Percentiles rank a stretch among this genome's conserved stretches.
phyloP scores from a whole-genome alignment of 2,888 invertebrate genomes.

The Eumacrocentrus americanus region DNA sequence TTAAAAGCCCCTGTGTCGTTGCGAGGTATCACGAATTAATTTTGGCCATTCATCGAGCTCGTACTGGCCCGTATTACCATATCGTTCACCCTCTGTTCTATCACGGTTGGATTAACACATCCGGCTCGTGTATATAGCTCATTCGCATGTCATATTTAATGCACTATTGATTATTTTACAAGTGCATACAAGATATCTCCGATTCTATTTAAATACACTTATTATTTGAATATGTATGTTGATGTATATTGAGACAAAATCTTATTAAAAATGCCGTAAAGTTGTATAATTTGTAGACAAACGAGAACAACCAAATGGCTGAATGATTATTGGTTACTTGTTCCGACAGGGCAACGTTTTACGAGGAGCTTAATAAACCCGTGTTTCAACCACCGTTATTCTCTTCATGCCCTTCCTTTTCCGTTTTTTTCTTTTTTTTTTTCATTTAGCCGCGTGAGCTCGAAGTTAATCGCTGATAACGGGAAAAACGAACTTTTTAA shows the following conservation, averaged over 20 bases:
- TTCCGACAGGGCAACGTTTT: no score
- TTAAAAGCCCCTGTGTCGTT: slow-evolving; percentile 28
- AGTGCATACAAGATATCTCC: neutral
- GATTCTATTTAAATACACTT: neutral
- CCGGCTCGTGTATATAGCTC: neutral
- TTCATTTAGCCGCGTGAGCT: slow-evolving; percentile 13
- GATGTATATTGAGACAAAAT: no score
- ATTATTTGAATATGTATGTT: no score
- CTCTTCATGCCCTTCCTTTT: neutral
- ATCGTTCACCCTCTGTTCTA: slow-evolving; percentile 4
- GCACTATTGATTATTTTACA: neutral
- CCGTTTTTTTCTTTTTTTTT: slow-evolving; percentile 3
- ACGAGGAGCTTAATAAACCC: no score
- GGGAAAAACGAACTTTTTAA: slow-evolving; percentile 35
- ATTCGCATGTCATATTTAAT: neutral
- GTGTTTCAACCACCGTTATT: no score
- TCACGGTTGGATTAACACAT: slow-evolving; percentile 7
- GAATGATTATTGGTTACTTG: no score
- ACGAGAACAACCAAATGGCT: no score
- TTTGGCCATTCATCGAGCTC: slow-evolving; percentile 21
- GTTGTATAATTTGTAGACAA: no score
- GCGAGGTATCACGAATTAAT: slow-evolving; percentile 27
- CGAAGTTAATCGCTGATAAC: slow-evolving; percentile 35
- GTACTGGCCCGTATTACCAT: slow-evolving; percentile 14
- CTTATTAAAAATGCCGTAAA: no score